Evolutionary conservation across 1,140 invertebrate genomes (phyloP).

Genomic region (Stegodyphus dumicola): DNA sequence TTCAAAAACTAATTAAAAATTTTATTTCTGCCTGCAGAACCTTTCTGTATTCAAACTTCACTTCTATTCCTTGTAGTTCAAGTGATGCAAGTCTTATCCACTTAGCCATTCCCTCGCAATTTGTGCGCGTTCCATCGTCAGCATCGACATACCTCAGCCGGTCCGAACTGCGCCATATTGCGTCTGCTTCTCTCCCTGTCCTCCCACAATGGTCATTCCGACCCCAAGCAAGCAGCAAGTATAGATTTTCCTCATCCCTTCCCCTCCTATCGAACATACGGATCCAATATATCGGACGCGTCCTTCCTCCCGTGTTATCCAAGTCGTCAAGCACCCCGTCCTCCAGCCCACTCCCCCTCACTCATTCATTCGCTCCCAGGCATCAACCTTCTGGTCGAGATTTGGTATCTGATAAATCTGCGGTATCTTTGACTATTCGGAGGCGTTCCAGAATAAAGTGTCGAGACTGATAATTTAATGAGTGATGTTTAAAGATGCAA

Average conservation of each 20-base stretch:
- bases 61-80: too few species aligned
- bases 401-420: background rate
- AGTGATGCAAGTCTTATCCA: too few species aligned
- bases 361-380: background rate
- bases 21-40: too few species aligned
- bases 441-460: too few species aligned
- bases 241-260: background rate
- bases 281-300: background rate
- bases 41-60: too few species aligned
- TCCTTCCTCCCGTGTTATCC: background rate
- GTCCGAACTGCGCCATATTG: conserved; percentile 7
- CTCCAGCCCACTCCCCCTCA: background rate
- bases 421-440: background rate
- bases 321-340: background rate
- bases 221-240: conserved; percentile 2
- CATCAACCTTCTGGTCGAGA: background rate
- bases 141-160: background rate
- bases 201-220: conserved; percentile 39
- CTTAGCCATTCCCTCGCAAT: background rate
- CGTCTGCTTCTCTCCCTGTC: background rate
- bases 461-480: too few species aligned
- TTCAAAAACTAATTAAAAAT: too few species aligned
- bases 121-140: background rate
- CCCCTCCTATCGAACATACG: background rate
- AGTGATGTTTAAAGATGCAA: too few species aligned